Evolutionary conservation across 2,888 invertebrate species (phyloP), one percentile per base, ranked within the genome.

Genomic region (Penaeus monodon): DNA sequence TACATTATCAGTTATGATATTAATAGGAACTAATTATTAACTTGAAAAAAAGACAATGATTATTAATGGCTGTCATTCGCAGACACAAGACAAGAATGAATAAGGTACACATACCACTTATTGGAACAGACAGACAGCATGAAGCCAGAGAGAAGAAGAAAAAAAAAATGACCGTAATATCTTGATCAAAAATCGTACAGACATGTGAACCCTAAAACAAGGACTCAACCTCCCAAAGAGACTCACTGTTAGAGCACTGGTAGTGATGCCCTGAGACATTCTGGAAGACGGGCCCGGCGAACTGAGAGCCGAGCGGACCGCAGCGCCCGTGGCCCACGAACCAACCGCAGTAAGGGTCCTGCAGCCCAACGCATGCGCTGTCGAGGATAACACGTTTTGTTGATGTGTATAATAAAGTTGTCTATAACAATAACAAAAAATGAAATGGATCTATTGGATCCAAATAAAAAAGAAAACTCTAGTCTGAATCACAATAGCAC

Each of bases 331-430:
- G 82, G 6, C 84, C 89, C 73, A 86, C 86, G 70, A 97, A 96
- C 99, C 99, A 99, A 33, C 98, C 98, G 93, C 99, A 99, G 92
- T 99, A 98, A 0, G 99, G 99, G 93, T 99, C 99, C 93, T 98
- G 97, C 88, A 98, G 94, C 64, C 95, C 95, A 7, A 99, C 95
- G 92, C 99, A 99, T 91, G 96, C 95, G 90, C 96, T 95, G 93
- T 93, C 38, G 44, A 38, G 12, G 49, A 73, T 68, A 33, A 29
- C 27, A 24, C 29, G 70, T 70, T 68, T 68, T 24, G 14, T 12
- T 14, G 27, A 24, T 68, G 68, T 68, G 68, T 14, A 68, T 1
- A 24, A 27, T 27, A 68, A 1, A 20, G n/a, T 24, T 27, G 22
- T 68, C n/a, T 27, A 24, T 27, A 8, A 20, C 68, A 73, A 27